A percentile compares a stretch with the other conserved stretches of the same genome.
These are phyloP conservation scores for Belgica antarctica DNA, from an alignment of 2,888 invertebrate genomes.

Conservation along the genomic window DNA sequence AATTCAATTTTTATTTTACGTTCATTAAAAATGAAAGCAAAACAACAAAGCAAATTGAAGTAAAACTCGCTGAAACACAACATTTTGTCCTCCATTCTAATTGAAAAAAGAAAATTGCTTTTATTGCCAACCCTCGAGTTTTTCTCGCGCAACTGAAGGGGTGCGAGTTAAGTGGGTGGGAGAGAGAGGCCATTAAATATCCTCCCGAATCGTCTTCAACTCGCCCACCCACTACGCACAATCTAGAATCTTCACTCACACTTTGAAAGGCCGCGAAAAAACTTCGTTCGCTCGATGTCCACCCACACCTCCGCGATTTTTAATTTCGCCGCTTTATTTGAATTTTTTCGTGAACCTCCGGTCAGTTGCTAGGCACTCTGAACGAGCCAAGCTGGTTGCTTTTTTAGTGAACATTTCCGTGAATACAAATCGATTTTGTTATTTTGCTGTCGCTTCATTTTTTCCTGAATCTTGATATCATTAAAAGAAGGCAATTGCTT, in stretches of 20 bases:
- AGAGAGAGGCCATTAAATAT: conserved; percentile 6
- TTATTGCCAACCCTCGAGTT: background rate
- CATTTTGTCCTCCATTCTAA: conserved; percentile 18
- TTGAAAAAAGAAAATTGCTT: conserved; percentile 22
- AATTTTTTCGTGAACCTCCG: background rate
- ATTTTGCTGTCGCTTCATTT: background rate
- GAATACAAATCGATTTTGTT: too few species aligned
- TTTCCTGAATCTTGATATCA: background rate
- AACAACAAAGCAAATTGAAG: too few species aligned
- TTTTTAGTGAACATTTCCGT: background rate
- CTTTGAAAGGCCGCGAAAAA: background rate
- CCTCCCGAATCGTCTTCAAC: background rate
- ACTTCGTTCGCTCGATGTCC: conserved; percentile 1
- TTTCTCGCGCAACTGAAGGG: too few species aligned
- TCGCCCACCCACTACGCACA: conserved; percentile 6
- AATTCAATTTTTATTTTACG: too few species aligned
- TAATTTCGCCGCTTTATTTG: too few species aligned
- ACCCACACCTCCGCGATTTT: conserved; percentile 9
- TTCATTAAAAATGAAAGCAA: too few species aligned
- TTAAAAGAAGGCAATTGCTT: conserved; percentile 7
- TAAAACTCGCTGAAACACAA: too few species aligned
- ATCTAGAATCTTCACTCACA: conserved; percentile 6
- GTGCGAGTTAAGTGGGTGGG: too few species aligned
- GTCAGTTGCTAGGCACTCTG: conserved; percentile 26
- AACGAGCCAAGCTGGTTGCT: background rate